These are phyloP conservation scores for Remorina albescens DNA, from an alignment of 2,797 vertebrate species.

Conservation along the genomic window DNA sequence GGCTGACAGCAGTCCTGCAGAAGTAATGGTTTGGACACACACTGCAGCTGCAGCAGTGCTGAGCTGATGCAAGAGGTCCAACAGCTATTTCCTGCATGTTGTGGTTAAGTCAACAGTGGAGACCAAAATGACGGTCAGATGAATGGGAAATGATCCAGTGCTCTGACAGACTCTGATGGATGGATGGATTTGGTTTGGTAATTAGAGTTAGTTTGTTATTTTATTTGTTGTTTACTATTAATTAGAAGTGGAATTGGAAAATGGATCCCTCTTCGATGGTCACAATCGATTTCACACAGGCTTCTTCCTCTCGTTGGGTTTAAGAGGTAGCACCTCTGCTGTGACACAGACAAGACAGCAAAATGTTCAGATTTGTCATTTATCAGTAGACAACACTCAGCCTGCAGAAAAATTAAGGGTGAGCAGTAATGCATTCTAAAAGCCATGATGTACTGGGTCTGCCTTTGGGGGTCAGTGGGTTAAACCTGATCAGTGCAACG, in stretches of 20 bases:
- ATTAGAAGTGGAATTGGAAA: constrained; percentile 3
- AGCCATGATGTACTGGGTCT: background rate
- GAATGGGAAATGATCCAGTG: no score
- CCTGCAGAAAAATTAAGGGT: background rate
- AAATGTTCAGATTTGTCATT: background rate
- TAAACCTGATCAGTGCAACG: constrained; percentile 1
- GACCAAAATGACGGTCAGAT: no score
- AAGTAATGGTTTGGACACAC: no score
- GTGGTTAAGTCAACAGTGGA: no score
- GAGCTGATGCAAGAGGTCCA: no score
- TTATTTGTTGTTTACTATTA: background rate
- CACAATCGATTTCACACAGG: constrained; percentile 10
- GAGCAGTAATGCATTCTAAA: background rate
- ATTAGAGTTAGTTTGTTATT: constrained; percentile 25
- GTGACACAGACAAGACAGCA: constrained; percentile 25
- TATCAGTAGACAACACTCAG: constrained; percentile 17
- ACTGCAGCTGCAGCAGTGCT: no score
- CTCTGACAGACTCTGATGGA: background rate
- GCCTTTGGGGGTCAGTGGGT: constrained; percentile 4
- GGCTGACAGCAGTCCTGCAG: no score
- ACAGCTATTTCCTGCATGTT: no score
- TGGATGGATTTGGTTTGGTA: constrained; percentile 9
- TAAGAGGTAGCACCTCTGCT: constrained; percentile 2
- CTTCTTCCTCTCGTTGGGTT: background rate
- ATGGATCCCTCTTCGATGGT: background rate